Percentiles rank a stretch among this genome's conserved stretches.
Evolutionary conservation across 2,888 invertebrate species (phyloP).

Genomic region (Pachymerium ferrugineum): DNA sequence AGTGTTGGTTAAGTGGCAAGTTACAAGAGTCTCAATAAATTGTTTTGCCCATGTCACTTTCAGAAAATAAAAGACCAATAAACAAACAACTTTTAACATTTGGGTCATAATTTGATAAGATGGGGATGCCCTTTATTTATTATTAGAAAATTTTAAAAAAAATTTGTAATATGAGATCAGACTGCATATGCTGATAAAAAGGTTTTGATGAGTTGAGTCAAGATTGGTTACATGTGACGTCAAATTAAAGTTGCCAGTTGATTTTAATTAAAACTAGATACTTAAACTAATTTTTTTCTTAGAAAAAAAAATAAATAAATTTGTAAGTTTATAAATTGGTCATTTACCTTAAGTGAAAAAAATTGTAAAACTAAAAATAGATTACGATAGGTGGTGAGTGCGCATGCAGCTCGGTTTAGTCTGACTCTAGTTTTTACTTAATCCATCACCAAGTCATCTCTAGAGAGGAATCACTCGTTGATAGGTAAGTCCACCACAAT

Average conservation of each 20-base stretch:
- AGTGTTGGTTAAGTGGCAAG: not conserved
- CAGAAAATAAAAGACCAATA: not conserved
- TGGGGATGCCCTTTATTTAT: conserved; percentile 2
- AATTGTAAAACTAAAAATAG: not conserved
- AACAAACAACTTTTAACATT: not conserved
- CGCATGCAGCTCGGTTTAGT: not conserved
- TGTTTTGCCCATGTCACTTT: not conserved
- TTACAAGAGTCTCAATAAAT: not conserved
- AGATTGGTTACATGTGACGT: not conserved
- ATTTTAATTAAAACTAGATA: too few relatives aligned
- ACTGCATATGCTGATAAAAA: not conserved
- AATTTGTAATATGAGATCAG: not conserved
- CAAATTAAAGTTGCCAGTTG: not conserved
- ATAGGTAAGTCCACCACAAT: not conserved
- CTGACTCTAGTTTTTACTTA: not conserved
- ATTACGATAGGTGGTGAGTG: not conserved
- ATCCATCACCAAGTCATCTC: not conserved
- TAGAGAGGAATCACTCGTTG: not conserved
- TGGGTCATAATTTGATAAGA: not conserved
- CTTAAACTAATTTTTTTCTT: too few relatives aligned
- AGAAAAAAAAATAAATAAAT: too few relatives aligned
- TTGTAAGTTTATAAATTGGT: too few relatives aligned
- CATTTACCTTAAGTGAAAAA: not conserved
- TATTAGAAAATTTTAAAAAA: not conserved
- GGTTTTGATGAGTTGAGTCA: not conserved